Evolutionary conservation across 2,888 invertebrate genomes (phyloP), one percentile per base, ranked within the genome.

Genomic region (Tuta absoluta): DNA sequence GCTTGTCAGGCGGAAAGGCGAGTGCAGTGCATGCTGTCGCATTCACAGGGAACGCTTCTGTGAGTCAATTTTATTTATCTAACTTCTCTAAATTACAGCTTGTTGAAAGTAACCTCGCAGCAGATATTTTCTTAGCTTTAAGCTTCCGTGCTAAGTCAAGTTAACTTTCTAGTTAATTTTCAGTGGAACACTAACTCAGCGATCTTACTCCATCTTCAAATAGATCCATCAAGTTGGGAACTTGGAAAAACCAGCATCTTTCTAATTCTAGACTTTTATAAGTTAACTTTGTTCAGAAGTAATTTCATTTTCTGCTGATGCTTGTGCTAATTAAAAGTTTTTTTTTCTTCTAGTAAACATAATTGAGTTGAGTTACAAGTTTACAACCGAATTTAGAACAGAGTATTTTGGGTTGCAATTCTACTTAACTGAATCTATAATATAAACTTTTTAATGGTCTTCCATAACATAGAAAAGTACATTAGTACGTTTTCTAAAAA

Each of bases 161-260:
- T 56, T 33, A 56, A 56, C 28, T 53, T 53, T 24, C 24, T 21
- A 56, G 17, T 33, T 33, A 56, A 56, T 56, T 33, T 56, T 56
- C 56, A 56, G 33, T 56, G n/a, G 33, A 33, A 33, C 19, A 28
- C 24, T 56, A 28, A 28, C 28, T 33, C 17, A 28, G 41, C 21
- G 59, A 62, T 60, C 51, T 58, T 24, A 28, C 33, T 56, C 41
- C 45, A 17, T 61, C 60, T 63, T 59, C 58, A 62, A 66, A 41
- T 61, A 63, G 62, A 62, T 63, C 62, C 69, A 66, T 60, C 68
- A 69, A 66, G 62, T 58, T 58, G 67, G 63, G 59, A 66, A 64
- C 56, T 63, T 53, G 45, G 63, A 66, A 69, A 70, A 70, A 65
- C 66, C 65, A 61, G 28, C 48, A 60, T 61, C 66, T 61, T 66